Base-by-base conservation (phyloP, 2,113 vertebrate genomes). In the Mirza zaza region DNA sequence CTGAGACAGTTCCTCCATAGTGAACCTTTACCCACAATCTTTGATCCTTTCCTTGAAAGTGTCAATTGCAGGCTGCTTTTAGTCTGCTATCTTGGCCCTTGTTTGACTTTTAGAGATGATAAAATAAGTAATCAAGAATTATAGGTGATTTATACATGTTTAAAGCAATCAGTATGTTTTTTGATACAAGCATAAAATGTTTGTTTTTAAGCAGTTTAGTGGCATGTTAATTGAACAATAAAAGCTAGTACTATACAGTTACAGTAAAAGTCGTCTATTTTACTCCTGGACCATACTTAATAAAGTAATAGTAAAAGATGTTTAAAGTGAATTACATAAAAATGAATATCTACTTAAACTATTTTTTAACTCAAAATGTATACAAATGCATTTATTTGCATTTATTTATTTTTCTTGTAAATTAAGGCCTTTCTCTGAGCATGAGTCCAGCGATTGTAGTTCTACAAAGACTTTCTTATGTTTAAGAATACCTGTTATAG, bases 341-440 rank as follows among this genome's bases (percentile, higher is more conserved):
- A 27, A 32, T 76, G 29, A 5, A 2, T 75, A n/a, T 92, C 52
- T 39, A 9, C 9, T 55, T 65, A 61, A 63, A 65, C 17, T 10
- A 6, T 68, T 76, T 96, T 87, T 75, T 63, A n/a, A 48, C 27
- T 32, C 4, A 83, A 89, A 92, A 3, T 42, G 93, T 82, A 63
- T 36, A 34, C 55, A 97, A 97, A 45, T 95, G 5, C 34, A n/a
- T 83, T 48, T 84, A 75, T 65, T 82, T 61, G 29, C 87, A 55
- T 55, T 55, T 55, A 55, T 55, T 55, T 55, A 79, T 17, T 84
- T 90, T 75, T 70, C 2, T n/a, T 67, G 2, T 48, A 80, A 90
- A 45, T 77, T 21, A 87, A 85, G 15, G 0, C 5, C 18, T 94
- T 95, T 94, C 14, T 84, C 87, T 61, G 42, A 70, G 20, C n/a